Conservation (phyloP, 2,797 vertebrate species). For the Falco berigora region DNA sequence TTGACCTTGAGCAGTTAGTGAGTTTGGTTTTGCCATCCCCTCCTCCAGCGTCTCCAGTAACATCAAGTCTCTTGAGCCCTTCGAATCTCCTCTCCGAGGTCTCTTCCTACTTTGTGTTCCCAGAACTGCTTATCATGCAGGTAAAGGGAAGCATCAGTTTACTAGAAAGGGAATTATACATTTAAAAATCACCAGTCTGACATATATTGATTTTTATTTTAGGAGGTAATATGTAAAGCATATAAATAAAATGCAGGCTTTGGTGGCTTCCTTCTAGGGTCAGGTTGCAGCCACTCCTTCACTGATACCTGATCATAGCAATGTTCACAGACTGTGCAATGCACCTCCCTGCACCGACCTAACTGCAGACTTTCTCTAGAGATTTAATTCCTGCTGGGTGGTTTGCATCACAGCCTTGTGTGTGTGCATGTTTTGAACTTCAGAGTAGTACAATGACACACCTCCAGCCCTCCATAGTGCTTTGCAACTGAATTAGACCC, state of each 20-base stretch:
- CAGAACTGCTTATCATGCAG: background rate
- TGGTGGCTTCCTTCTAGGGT: background rate
- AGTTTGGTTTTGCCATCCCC: background rate
- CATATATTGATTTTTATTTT: slow-evolving; percentile 6
- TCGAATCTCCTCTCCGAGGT: background rate
- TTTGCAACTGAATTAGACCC: background rate
- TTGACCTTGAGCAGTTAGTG: background rate
- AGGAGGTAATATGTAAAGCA: background rate
- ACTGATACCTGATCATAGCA: background rate
- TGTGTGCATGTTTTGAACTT: background rate
- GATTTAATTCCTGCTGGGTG: background rate
- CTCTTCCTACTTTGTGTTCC: background rate
- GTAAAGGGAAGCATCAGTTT: background rate
- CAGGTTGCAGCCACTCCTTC: background rate
- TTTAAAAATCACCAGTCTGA: slow-evolving; percentile 1
- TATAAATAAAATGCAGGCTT: background rate
- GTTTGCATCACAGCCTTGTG: background rate
- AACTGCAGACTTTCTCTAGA: background rate
- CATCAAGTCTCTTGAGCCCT: background rate
- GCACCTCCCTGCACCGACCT: background rate
- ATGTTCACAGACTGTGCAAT: background rate
- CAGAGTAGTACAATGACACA: background rate
- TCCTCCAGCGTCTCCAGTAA: background rate
- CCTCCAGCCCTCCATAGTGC: background rate
- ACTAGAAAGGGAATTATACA: background rate